Percentiles rank a stretch among this genome's conserved stretches.
phyloP scores from a whole-genome alignment of 1,140 invertebrate species.

The Bombus confusus region DNA sequence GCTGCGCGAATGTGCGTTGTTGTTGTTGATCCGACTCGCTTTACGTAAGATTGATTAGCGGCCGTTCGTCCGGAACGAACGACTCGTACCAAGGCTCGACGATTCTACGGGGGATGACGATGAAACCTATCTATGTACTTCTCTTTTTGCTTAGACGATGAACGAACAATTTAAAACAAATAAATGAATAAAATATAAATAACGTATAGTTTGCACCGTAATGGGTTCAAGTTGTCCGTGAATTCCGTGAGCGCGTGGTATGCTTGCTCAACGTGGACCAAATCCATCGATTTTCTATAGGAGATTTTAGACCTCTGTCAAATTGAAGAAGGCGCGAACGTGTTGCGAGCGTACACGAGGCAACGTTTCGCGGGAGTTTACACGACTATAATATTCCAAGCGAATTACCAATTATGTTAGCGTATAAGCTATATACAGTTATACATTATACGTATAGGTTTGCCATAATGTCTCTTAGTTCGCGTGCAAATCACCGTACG shows the following conservation, averaged over 20 bases:
- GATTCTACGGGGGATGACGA: slow-evolving; percentile 30
- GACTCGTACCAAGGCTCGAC: slow-evolving; percentile 20
- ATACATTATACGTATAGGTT: slow-evolving; percentile 10
- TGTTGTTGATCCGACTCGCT: slow-evolving; percentile 47
- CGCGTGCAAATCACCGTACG: slow-evolving; percentile 12
- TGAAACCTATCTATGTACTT: background rate
- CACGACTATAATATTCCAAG: slow-evolving; percentile 22
- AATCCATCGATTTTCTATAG: slow-evolving; percentile 29
- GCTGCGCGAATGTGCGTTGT: slow-evolving; percentile 44
- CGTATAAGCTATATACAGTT: background rate
- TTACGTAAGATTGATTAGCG: slow-evolving; percentile 38
- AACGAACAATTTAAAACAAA: slow-evolving; percentile 15
- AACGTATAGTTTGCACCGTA: background rate
- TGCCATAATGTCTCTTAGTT: slow-evolving; percentile 11
- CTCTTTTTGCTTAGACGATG: slow-evolving; percentile 32
- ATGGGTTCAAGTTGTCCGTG: slow-evolving; percentile 15
- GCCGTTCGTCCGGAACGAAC: slow-evolving; percentile 63
- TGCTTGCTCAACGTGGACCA: slow-evolving; percentile 49
- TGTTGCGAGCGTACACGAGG: background rate
- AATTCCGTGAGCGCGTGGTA: slow-evolving; percentile 25
- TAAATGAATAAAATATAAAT: background rate
- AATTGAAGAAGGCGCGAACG: slow-evolving; percentile 6
- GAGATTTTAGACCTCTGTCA: slow-evolving; percentile 43
- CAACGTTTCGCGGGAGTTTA: slow-evolving; percentile 1
- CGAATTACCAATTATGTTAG: slow-evolving; percentile 14